Conservation (phyloP, 1,140 invertebrate genomes). For the Dryas iulia region DNA sequence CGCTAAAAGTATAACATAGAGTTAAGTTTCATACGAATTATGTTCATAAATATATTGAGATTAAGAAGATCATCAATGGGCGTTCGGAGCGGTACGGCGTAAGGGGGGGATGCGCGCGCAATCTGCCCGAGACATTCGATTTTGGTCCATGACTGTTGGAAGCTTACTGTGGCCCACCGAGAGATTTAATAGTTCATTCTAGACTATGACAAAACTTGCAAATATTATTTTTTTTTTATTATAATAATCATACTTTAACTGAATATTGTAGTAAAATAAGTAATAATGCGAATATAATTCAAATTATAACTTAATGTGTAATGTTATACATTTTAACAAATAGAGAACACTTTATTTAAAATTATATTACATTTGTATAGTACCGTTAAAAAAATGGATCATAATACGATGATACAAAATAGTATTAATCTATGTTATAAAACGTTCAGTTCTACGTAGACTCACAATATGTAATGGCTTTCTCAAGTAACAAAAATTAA, state of each 20-base stretch:
- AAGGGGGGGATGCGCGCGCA: conserved; percentile 71
- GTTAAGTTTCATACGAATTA: conserved; percentile 23
- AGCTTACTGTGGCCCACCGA: conserved; percentile 71
- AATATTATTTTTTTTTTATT: background rate
- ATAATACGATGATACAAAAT: no score
- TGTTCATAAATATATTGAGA: conserved; percentile 51
- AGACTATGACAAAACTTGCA: conserved; percentile 52
- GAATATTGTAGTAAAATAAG: no score
- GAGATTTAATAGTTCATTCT: conserved; percentile 76
- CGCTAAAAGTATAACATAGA: background rate
- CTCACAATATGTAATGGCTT: background rate
- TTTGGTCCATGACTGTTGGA: conserved; percentile 81
- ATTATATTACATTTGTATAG: no score
- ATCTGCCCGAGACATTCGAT: conserved; percentile 77
- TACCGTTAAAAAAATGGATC: no score
- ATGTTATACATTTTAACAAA: no score
- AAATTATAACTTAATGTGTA: no score
- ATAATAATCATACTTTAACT: background rate
- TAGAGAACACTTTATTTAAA: no score
- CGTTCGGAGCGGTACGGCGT: conserved; percentile 60
- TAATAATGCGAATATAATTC: no score
- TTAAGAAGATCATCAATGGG: conserved; percentile 78
- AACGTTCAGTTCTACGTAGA: background rate
- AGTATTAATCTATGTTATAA: no score
- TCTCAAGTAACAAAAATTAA: background rate